Evolutionary conservation across 2,888 invertebrate species (phyloP), one percentile per base, ranked within the genome.

Genomic region (Trachelus iudaicus): DNA sequence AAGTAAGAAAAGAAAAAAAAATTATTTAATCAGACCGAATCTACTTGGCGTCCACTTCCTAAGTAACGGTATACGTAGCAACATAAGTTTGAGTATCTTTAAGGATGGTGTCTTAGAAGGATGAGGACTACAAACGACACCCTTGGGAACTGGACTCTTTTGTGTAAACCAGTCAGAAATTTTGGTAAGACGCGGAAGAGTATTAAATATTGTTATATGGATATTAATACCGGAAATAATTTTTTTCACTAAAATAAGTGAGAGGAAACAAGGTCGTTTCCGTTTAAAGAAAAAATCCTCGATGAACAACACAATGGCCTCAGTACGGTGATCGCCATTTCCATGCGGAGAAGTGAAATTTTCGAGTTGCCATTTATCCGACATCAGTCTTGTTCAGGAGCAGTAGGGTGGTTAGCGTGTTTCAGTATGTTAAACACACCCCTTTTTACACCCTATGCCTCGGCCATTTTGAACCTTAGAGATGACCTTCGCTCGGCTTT

Each of bases 401-500:
- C 34, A 33, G 71, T 23, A 71, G 35, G 35, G 23, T 30, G n/a
- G 35, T 6, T 74, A 37, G 74, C 74, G 74, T 74, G 74, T 74
- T 35, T 30, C 30, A 30, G 74, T 37, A 74, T 74, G 35, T 34
- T 74, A 74, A 74, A 37, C 35, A 74, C 35, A 74, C 74, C 74
- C 74, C 30, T 34, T 23, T 6, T 23, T 35, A n/a, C 4, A 15
- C 74, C 9, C 35, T 34, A 6, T 71, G 71, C 15, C 71, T 71
- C 34, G 15, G 71, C 34, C 71, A 71, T 71, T 71, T 71, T 71
- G 30, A 34, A 34, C 71, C 13, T 30, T 34, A 15, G 71, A 71
- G 71, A 71, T 71, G 35, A 74, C 74, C 74, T 74, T 35, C 30
- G 35, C 30, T 74, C 31, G 12, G 71, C 71, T 34, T 56, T 56